Base-by-base conservation (phyloP, 2,888 invertebrate genomes). In the Apamea monoglypha region DNA sequence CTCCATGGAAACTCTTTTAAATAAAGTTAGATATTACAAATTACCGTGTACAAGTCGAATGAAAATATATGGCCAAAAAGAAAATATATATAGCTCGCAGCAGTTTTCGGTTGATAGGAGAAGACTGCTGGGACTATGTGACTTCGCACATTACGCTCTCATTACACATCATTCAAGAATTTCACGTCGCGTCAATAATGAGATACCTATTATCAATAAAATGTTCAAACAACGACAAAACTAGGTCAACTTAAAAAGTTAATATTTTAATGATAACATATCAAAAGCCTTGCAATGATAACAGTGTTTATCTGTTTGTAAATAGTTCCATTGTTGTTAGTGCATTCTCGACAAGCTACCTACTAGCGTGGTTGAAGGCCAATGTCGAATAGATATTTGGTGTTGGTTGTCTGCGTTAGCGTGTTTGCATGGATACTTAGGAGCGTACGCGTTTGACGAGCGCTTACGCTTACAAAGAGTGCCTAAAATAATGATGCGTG, bases 231-330 rank as follows among this genome's bases (percentile, higher is more conserved):
- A 63, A 75, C 64, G 40, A 69, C 66, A 72, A 61, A 82, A 75
- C 61, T 73, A 63, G 82, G 84, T 40, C 78, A 84, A 86, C 40
- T 56, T 68, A 40, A 56, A 78, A 72, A 56, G n/a, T 67, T 29
- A 61, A 75, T 69, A 72, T 78, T 66, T 59, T 59, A 68, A 69
- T 67, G 86, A 84, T 84, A 85, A 82, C 76, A 66, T 82, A 86
- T 71, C 44, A 67, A 68, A 63, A 78, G 25, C 75, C 78, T 82
- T 82, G 74, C 50, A 40, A 44, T 67, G 82, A 82, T 75, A 78
- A 69, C 56, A 68, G 76, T 74, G 29, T 71, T 68, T 85, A 78
- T 32, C 32, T 77, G 69, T 75, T 81, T 67, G 74, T 73, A 81
- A 84, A 81, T 81, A 85, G 29, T 44, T 78, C 18, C 32, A 25